Conservation (phyloP, 2,797 vertebrate species). For the Cyprinella venusta region DNA sequence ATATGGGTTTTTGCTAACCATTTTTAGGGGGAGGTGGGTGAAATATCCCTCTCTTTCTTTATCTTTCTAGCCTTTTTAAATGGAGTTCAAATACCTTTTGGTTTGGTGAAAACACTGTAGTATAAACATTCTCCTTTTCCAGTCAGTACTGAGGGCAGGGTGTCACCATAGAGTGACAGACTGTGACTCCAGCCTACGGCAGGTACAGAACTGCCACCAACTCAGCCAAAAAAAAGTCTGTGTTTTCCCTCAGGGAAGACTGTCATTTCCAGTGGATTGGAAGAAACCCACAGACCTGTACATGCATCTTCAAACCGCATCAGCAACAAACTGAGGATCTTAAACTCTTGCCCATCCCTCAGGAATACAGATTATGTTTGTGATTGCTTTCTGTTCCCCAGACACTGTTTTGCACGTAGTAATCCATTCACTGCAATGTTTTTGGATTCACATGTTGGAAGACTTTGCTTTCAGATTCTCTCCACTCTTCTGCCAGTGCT, state of each 20-base stretch:
- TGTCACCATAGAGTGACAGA: conserved; percentile 29
- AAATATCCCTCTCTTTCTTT: conserved; percentile 16
- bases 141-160: background rate
- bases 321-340: background rate
- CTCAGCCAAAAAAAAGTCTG: background rate
- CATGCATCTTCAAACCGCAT: background rate
- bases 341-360: conserved; percentile 29
- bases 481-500: background rate
- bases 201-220: background rate
- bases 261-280: background rate
- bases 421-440: conserved; percentile 14
- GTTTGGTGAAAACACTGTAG: background rate
- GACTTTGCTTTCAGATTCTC: conserved; percentile 1
- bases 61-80: background rate
- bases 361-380: conserved; percentile 14
- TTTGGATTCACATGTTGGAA: background rate
- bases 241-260: background rate
- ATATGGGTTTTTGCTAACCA: background rate
- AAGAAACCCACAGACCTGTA: conserved; percentile 15
- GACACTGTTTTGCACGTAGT: background rate
- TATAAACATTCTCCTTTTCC: background rate
- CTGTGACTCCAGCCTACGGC: background rate
- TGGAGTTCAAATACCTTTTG: background rate
- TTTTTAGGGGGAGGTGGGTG: too few relatives aligned
- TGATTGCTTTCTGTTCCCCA: conserved; percentile 12